Evolutionary conservation across 2,113 vertebrate species (phyloP), one percentile per base, ranked within the genome.

Genomic region (Crotophaga sulcirostris): DNA sequence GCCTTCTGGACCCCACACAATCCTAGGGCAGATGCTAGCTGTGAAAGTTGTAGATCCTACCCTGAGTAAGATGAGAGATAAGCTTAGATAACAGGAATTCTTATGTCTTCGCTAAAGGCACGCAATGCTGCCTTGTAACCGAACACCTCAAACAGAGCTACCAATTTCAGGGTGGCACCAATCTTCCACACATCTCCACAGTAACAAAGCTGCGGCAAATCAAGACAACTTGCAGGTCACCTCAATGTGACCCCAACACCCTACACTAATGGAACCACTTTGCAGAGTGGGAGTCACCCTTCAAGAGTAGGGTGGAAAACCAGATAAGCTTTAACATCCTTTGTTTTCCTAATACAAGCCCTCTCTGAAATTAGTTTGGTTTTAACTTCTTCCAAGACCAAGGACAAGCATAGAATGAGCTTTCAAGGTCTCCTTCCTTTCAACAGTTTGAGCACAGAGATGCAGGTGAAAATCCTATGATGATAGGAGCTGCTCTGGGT

Each of bases 21-120:
- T 73, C 74, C 82, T 8, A 64, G 24, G 31, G 45, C 66, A 93
- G 76, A 64, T 36, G 40, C 85, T 68, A 82, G 14, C 60, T 11
- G 26, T 55, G 56, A 84, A 86, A 81, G 44, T 51, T 89, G 73
- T 31, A 75, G 77, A 89, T 7, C 13, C 58, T 66, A 28, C 31
- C 23, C 60, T 23, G 28, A 33, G 68, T 86, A 64, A 87, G 40
- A 91, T 34, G 42, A 82, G 58, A 86, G 92, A 72, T 38, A 78
- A 87, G 69, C 92, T 73, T 93, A 92, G 77, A 68, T 68, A 84
- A 77, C 69, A 84, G 38, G 59, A 64, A 82, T 80, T 75, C 85
- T 86, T 63, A 72, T 5, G 28, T n/a, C 36, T 84, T 44, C 4
- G 2, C 29, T 82, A 8, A 70, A 47, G 40, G 81, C 75, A 67